Evolutionary conservation across 2,888 invertebrate species (phyloP), one percentile per base, ranked within the genome.

Genomic region (Coelogynopora nodosa): DNA sequence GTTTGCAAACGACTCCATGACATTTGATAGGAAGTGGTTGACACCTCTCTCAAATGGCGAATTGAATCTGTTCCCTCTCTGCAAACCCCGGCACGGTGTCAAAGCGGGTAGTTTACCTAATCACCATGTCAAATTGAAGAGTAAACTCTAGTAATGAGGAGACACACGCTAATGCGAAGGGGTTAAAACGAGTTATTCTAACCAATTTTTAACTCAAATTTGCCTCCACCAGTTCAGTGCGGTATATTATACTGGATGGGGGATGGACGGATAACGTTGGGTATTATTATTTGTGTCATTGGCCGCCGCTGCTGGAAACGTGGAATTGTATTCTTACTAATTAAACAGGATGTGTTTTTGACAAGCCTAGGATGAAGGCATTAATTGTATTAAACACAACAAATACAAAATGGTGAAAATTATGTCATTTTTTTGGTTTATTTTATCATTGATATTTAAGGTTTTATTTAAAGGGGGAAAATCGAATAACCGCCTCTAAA

Each of bases 361-460:
- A 93, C 96, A 74, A 13, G 74, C 23, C 2, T 23, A 5, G 5
- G 18, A 74, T 5, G 74, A 26, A 5, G 2, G 10, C 18, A 26
- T 74, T 74, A 74, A 74, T 74, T 74, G 2, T 23, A 74, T 74
- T 74, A 49, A 10, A 74, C 23, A 74, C 10, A 49, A 49, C 10
- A 18, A 49, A 49, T 49, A 5, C 18, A 49, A 49, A 49, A 5
- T 49, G 5, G 49, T 49, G 18, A 49, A 49, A 49, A 49, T 49
- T 13, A 49, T 49, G 49, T 49, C 49, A 13, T 49, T 49, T 49
- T 13, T 49, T 5, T 18, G 18, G 18, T 49, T 13, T 18, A 49
- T 13, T 49, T 13, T 49, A 49, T 49, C 18, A 18, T 49, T 18
- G 18, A 5, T 49, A 13, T 49, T 49, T 49, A 49, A 49, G 18